Evolutionary conservation across 2,888 invertebrate genomes (phyloP).

Genomic region (Parelbella ahira): DNA sequence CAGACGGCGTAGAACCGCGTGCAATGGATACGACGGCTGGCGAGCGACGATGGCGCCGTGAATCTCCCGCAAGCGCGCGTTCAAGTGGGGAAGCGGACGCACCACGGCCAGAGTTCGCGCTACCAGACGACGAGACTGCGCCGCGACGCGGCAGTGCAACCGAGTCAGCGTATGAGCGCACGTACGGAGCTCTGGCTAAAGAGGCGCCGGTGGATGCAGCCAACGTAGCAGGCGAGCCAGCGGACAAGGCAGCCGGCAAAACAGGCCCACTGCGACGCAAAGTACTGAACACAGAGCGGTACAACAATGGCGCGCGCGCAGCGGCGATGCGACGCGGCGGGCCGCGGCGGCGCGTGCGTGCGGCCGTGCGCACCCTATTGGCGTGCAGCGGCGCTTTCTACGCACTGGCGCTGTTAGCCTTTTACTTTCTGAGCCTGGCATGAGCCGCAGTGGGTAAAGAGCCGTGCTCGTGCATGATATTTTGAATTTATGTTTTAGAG

Average conservation of each 20-base stretch:
- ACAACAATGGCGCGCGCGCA: conserved; percentile 61
- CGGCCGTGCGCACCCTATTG: conserved; percentile 77
- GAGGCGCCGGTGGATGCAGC: conserved; percentile 35
- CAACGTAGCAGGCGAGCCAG: conserved; percentile 38
- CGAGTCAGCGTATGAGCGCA: conserved; percentile 33
- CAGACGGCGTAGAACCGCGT: conserved; percentile 31
- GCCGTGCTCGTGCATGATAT: too few relatives aligned
- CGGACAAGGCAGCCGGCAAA: conserved; percentile 37
- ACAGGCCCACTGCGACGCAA: conserved; percentile 29
- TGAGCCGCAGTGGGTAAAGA: too few relatives aligned
- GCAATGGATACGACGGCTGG: conserved; percentile 35
- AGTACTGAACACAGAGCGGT: conserved; percentile 51
- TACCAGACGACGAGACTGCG: conserved; percentile 32
- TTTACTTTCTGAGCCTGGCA: conserved; percentile 66
- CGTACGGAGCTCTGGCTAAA: conserved; percentile 37
- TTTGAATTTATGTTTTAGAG: conserved; percentile 4
- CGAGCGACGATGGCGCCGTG: conserved; percentile 33
- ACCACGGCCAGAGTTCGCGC: conserved; percentile 42
- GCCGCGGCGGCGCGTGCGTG: conserved; percentile 34
- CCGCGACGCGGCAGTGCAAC: conserved; percentile 28
- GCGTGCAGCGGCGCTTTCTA: conserved; percentile 72
- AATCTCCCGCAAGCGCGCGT: conserved; percentile 30
- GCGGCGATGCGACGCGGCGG: conserved; percentile 20
- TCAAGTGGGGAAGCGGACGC: conserved; percentile 32
- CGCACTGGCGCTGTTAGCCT: conserved; percentile 58